Evolutionary conservation across 1,140 invertebrate genomes (phyloP), one percentile per base, ranked within the genome.

Genomic region (Rhizoglyphus robini): DNA sequence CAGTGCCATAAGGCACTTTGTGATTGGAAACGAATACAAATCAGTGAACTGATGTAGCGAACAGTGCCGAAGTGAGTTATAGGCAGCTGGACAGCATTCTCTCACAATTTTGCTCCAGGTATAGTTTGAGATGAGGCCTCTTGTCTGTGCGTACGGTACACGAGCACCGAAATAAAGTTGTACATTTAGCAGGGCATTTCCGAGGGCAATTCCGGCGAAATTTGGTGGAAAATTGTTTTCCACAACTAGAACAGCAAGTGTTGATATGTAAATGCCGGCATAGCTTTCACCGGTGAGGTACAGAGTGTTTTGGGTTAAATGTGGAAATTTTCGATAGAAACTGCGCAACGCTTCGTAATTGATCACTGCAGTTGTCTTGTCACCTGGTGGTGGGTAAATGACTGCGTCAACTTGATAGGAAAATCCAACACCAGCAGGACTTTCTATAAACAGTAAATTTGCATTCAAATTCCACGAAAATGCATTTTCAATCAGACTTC

Each of bases 401-500:
- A 77, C 78, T 48, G 79, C 75, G 57, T 74, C 74, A 29, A 71
- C 69, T n/a, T 78, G 72, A 70, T 82, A 82, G 0, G 80, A 82
- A 67, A 75, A 82, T 2, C 81, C 81, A 60, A 83, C 81, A 67
- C 81, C 79, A 38, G 76, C 76, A 60, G 81, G 81, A 2, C 81
- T 73, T 70, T 82, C 81, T 41, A 82, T 70, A 70, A 78, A 82
- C n/a, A 82, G 66, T 29, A 95, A 88, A 73, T 88, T 92, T 46
- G 88, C 87, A 66, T 86, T 85, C 63, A 71, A 75, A 67, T 80
- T 80, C 79, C 80, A 81, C 58, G 76, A 72, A 69, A 75, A 78
- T 4, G 71, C 60, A 68, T 81, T 81, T 32, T 71, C 68, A n/a
- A 68, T 69, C 1, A 81, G n/a, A n/a, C n/a, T 68, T 4, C 77